Conservation (phyloP, 2,888 invertebrate species). For the Lepas anatifera region DNA sequence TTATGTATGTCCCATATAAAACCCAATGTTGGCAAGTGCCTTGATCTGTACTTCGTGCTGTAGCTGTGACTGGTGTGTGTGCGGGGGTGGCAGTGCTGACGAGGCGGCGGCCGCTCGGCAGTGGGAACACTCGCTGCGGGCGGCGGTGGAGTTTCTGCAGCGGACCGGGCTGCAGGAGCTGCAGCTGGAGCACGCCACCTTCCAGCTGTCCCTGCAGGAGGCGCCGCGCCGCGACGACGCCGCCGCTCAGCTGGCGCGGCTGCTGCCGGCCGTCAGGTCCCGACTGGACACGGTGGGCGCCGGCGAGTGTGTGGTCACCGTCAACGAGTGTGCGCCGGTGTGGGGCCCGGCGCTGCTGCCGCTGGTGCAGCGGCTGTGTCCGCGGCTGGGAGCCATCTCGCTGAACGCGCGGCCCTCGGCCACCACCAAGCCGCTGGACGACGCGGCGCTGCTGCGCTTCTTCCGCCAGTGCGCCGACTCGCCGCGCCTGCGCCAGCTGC, state of each 20-base stretch:
- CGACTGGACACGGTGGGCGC: conserved; percentile 14
- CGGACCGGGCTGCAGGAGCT: background rate
- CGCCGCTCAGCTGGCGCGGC: background rate
- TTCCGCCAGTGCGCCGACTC: conserved; percentile 29
- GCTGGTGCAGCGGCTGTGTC: conserved; percentile 33
- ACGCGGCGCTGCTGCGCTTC: conserved; percentile 30
- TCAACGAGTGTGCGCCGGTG: conserved; percentile 22
- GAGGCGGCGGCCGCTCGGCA: background rate
- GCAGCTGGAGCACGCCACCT: background rate
- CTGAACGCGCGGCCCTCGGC: conserved; percentile 29
- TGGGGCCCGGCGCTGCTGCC: conserved; percentile 23
- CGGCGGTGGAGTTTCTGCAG: background rate
- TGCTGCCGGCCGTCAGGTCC: background rate
- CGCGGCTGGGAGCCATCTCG: conserved; percentile 29
- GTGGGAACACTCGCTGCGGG: conserved; percentile 5
- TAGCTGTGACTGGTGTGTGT: too few species aligned
- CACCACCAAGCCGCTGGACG: conserved; percentile 31
- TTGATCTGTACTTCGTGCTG: too few species aligned
- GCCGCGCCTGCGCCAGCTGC: conserved; percentile 31
- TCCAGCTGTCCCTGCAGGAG: background rate
- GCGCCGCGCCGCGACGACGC: background rate
- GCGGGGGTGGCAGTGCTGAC: too few species aligned
- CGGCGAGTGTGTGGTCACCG: conserved; percentile 24
- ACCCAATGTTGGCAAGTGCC: too few species aligned
- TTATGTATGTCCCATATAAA: too few species aligned